Evolutionary conservation across 2,113 vertebrate species (phyloP).

Genomic region (Cololabis saira): DNA sequence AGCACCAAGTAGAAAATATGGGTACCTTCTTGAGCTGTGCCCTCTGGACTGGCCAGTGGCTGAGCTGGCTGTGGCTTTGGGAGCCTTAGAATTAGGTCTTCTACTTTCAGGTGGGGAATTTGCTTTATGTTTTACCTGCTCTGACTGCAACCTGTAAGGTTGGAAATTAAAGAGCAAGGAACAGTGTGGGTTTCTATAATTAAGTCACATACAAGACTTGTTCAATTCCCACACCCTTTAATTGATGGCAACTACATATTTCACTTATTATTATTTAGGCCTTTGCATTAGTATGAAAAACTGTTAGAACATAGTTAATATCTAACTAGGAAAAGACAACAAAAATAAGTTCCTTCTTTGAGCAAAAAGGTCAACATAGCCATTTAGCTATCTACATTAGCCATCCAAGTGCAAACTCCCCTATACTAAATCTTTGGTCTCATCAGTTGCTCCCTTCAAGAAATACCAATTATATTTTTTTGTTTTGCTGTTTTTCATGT

Average conservation of each 20-base stretch:
- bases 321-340: slow-evolving; percentile 12
- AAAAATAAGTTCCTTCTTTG: neutral
- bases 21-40: slow-evolving; percentile 98
- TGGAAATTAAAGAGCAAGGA: slow-evolving; percentile 77
- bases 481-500: neutral
- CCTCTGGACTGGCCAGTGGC: slow-evolving; percentile 95
- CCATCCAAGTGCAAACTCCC: slow-evolving; percentile 4
- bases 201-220: slow-evolving; percentile 39
- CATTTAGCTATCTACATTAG: slow-evolving; percentile 6
- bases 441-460: neutral
- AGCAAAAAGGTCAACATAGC: slow-evolving; percentile 10
- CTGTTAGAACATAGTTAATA: slow-evolving; percentile 28
- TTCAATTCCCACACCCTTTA: slow-evolving; percentile 27
- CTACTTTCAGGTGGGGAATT: slow-evolving; percentile 98
- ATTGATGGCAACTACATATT: neutral
- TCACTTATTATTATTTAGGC: slow-evolving; percentile 23
- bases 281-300: slow-evolving; percentile 21
- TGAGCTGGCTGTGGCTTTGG: slow-evolving; percentile 98
- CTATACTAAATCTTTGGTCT: neutral
- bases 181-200: slow-evolving; percentile 62
- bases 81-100: slow-evolving; percentile 98
- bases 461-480: slow-evolving; percentile 15
- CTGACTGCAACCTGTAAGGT: slow-evolving; percentile 98
- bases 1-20: slow-evolving; percentile 64
- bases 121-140: slow-evolving; percentile 98